These are phyloP conservation scores for Erethizon dorsatum DNA, from an alignment of 2,797 vertebrate genomes.

Conservation along the genomic window DNA sequence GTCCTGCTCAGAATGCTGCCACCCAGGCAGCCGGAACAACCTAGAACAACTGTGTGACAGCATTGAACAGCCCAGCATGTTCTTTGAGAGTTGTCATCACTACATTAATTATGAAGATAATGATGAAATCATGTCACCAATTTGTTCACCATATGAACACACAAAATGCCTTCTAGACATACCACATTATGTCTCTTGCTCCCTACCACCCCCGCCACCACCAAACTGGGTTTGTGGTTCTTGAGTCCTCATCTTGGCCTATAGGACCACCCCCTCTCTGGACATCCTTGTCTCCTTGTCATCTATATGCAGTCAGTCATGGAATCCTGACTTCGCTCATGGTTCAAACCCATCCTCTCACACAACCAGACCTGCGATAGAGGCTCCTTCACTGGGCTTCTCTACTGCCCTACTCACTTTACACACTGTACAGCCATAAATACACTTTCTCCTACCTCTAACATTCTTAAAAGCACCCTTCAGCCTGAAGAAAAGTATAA, in stretches of 20 bases:
- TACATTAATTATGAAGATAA: not conserved
- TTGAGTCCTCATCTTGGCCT: not conserved
- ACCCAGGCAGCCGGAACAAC: not conserved
- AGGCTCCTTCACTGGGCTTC: not conserved
- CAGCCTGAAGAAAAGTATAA: not conserved
- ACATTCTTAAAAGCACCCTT: not conserved
- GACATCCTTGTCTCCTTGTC: slow-evolving; percentile 1
- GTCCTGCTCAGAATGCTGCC: not conserved
- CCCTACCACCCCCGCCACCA: not conserved
- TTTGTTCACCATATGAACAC: not conserved
- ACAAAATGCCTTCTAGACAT: not conserved
- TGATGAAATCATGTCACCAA: not conserved
- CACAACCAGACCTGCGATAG: not conserved
- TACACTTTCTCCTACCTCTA: not conserved
- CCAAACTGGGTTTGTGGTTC: not conserved
- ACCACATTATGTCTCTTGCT: not conserved
- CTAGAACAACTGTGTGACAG: not conserved
- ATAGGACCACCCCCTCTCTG: not conserved
- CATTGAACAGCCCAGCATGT: not conserved
- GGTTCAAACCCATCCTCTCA: not conserved
- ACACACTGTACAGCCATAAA: not conserved
- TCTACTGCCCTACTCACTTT: not conserved
- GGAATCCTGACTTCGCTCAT: not conserved
- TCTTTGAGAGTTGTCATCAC: not conserved
- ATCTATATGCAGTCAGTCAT: not conserved